phyloP scores from a whole-genome alignment of 2,113 vertebrate species.

The Tursiops truncatus region DNA sequence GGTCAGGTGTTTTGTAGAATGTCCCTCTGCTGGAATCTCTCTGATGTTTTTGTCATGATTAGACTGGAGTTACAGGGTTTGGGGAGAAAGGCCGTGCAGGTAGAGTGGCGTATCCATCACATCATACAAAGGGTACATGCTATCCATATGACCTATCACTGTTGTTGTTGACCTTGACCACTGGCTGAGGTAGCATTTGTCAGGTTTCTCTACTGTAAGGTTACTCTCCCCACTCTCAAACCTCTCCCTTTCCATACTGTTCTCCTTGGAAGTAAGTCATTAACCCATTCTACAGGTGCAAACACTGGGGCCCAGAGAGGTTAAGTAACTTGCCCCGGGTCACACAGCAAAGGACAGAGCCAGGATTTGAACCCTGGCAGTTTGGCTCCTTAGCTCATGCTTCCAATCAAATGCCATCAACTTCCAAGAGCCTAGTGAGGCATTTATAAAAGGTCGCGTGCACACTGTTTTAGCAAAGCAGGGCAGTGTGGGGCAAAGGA shows the following conservation, averaged over 20 bases:
- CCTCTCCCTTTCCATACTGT: background rate
- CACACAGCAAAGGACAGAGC: background rate
- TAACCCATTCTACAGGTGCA: background rate
- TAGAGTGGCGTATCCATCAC: background rate
- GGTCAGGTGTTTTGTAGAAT: background rate
- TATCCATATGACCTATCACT: background rate
- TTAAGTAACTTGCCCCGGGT: background rate
- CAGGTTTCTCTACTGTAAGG: background rate
- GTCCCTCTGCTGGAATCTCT: background rate
- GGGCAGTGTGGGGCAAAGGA: too few relatives aligned
- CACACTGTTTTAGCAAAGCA: background rate
- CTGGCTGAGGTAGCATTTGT: background rate
- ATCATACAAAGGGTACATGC: background rate
- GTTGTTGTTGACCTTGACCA: background rate
- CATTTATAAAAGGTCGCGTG: background rate
- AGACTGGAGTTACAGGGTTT: background rate
- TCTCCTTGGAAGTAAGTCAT: background rate
- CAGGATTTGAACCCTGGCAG: background rate
- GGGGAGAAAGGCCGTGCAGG: background rate
- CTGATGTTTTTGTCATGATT: background rate
- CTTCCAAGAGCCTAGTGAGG: accelerated
- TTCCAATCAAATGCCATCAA: background rate
- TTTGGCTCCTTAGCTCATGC: background rate
- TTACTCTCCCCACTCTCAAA: background rate
- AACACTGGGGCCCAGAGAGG: background rate